These are phyloP conservation scores for Eurystomus glaucurus DNA, from an alignment of 2,797 vertebrate genomes.

Conservation along the genomic window DNA sequence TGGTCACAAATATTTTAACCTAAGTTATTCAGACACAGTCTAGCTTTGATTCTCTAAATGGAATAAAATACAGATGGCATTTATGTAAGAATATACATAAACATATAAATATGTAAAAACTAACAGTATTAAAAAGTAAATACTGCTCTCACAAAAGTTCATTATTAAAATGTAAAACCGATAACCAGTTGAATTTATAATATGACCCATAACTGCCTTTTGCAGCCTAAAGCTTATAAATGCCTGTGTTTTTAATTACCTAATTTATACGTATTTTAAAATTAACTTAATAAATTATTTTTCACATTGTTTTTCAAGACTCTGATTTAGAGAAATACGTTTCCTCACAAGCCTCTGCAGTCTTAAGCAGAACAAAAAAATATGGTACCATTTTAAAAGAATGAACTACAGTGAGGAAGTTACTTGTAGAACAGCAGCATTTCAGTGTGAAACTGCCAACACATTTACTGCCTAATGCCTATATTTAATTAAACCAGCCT, in stretches of 20 bases:
- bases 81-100: not conserved
- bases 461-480: slow-evolving; percentile 72
- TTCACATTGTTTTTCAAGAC: not conserved
- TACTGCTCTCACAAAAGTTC: not conserved
- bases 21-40: not conserved
- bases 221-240: not conserved
- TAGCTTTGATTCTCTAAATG: not conserved
- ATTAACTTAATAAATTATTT: not conserved
- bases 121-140: not conserved
- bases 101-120: not conserved
- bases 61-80: not conserved
- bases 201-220: not conserved
- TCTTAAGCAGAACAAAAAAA: slow-evolving; percentile 25
- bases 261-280: not conserved
- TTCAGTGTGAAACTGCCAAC: slow-evolving; percentile 67
- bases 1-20: not conserved
- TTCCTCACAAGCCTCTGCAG: not conserved
- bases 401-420: slow-evolving; percentile 31
- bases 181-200: not conserved
- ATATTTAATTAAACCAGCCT: slow-evolving; percentile 82
- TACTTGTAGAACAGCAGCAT: slow-evolving; percentile 47
- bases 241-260: not conserved
- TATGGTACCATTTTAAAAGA: slow-evolving; percentile 18
- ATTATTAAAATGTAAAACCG: not conserved
- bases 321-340: not conserved